Evolutionary conservation across 2,888 invertebrate genomes (phyloP).

Genomic region (Oxytorus armatus): DNA sequence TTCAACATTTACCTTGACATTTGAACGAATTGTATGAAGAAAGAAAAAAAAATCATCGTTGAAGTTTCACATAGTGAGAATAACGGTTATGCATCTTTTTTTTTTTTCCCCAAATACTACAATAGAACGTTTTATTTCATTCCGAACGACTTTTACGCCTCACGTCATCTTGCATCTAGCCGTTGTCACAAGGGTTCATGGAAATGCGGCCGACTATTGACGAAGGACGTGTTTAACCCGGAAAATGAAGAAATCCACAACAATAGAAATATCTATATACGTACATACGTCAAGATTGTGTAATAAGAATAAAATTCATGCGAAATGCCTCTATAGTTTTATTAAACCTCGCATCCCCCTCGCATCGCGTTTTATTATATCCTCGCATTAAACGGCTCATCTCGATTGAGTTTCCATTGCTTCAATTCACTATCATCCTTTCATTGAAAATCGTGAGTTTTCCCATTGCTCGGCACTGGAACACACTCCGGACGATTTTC

Average conservation of each 20-base stretch:
- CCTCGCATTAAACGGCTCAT: too few species aligned
- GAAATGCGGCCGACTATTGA: not conserved
- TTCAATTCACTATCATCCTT: not conserved
- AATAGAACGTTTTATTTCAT: not conserved
- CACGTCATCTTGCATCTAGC: conserved; percentile 2
- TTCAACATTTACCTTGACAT: not conserved
- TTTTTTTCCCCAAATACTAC: not conserved
- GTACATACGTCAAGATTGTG: conserved; percentile 49
- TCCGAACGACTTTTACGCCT: conserved; percentile 2
- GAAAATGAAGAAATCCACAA: conserved; percentile 8
- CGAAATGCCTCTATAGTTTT: conserved; percentile 65
- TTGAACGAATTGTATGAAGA: conserved; percentile 10
- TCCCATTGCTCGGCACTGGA: not conserved
- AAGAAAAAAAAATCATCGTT: not conserved
- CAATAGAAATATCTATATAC: conserved; percentile 3
- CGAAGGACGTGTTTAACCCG: not conserved
- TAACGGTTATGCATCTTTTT: conserved; percentile 8
- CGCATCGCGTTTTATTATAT: too few species aligned
- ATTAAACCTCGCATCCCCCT: conserved; percentile 58
- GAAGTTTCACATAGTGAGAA: not conserved
- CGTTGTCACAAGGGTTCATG: conserved; percentile 6
- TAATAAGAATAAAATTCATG: conserved; percentile 66
- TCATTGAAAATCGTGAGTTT: conserved; percentile 10
- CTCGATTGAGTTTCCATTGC: conserved; percentile 7
- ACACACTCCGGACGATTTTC: not conserved